Evolutionary conservation across 2,113 vertebrate genomes (phyloP), one percentile per base, ranked within the genome.

Genomic region (Scytalopus superciliaris): DNA sequence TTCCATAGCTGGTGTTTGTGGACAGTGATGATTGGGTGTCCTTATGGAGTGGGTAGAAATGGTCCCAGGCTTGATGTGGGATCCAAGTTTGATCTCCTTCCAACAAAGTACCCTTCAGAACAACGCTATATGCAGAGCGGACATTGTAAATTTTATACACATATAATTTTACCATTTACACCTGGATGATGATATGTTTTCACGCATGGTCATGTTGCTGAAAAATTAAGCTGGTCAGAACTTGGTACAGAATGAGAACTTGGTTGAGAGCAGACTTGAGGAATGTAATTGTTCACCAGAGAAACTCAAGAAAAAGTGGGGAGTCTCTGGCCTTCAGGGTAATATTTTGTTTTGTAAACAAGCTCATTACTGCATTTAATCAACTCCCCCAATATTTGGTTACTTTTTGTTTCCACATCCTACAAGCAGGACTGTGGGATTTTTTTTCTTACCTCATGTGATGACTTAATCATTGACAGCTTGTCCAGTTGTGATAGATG

Each of bases 211-310:
- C n/a, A 19, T 50, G 63, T 89, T 82, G 28, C 35, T 85, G 55
- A 84, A 93, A 94, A 55, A 82, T 50, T 57, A n/a, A 93, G 22
- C 42, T 80, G 18, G n/a, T 88, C 80, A 86, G n/a, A 89, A 87
- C 40, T 17, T 30, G 33, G 13, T 72, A 40, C 39, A 67, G 47
- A 45, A 60, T 45, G 82, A 88, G 42, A 90, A 57, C 27, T 88
- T 88, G 35, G 14, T 23, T 88, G 44, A 85, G 50, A 39, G 35
- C 13, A 53, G 63, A 60, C 69, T 78, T 3, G 1, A 72, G 69
- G 82, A 12, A 27, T 39, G 49, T 33, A 74, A 78, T n/a, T 86
- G 14, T 28, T 67, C 24, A 39, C 40, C 40, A 60, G 39, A 93
- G 50, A 72, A 90, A 84, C 75, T 78, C 45, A 75, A 66, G 66